Base-by-base conservation (phyloP, 2,888 invertebrate species). In the Melitaea athalia region DNA sequence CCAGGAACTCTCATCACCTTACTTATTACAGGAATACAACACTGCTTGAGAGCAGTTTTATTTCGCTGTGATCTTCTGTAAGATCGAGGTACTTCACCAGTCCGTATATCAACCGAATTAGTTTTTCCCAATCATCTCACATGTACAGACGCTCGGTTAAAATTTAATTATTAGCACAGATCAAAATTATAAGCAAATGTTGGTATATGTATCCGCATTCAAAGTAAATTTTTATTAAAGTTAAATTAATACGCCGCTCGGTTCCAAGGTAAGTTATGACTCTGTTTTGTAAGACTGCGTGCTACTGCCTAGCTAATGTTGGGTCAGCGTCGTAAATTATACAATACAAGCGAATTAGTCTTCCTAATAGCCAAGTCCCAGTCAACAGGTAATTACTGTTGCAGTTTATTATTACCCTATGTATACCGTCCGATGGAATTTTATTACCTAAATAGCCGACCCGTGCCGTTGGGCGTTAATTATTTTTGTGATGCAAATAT, bases 261-360 rank as follows among this genome's bases (percentile, higher is more conserved):
- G 14, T 14, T 49, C n/a, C 14, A n/a, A n/a, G 47, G 2, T 14
- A 49, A 49, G 47, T 49, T 49, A 49, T 49, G 47, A 49, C 47
- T 49, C 3, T 14, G 45, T n/a, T 42, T 42, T 57, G 38, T 38
- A 57, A 57, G 38, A 42, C 57, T 42, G 57, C 17, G 42, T 57
- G 15, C 31, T 24, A 17, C 52, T 12, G 24, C 24, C 24, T 14
- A 55, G 57, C 31, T 38, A 60, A 65, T 65, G 52, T 52, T 17
- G 43, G 60, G 52, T 60, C 60, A 59, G 59, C 43, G 50, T 59
- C 42, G 60, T 65, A 65, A 65, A 60, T 65, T 60, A 33, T 67
- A 60, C 64, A 61, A 70, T 64, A 47, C 49, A 15, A 52, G 61
- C 15, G 67, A 67, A 67, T 70, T 61, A 70, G 57, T 70, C 67